A percentile compares a stretch with the other conserved stretches of the same genome.
These are phyloP conservation scores for Alces alces DNA, from an alignment of 2,113 vertebrate species.

Conservation along the genomic window DNA sequence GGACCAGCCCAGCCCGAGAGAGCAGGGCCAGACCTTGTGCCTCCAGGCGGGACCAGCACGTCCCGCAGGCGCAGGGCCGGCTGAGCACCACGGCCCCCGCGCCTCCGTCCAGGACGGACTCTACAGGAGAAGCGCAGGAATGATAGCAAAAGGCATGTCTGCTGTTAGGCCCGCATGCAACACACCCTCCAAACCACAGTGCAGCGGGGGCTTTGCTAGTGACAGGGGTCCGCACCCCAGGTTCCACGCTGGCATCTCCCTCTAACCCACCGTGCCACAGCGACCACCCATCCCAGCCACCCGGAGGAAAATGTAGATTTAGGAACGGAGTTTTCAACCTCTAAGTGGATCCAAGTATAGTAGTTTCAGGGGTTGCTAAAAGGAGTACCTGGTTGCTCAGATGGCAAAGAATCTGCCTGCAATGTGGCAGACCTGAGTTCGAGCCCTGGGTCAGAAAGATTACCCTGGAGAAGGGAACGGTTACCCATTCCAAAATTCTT, in stretches of 20 bases:
- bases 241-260: fast-evolving
- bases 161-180: fast-evolving
- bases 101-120: fast-evolving
- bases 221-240: neutral
- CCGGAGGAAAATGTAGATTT: fast-evolving
- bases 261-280: fast-evolving
- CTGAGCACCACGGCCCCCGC: fast-evolving
- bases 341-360: neutral
- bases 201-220: fast-evolving
- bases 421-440: neutral
- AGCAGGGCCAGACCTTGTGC: fast-evolving
- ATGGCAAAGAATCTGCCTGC: neutral
- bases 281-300: too few relatives aligned
- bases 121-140: neutral
- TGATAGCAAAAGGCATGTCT: fast-evolving
- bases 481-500: neutral
- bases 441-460: neutral
- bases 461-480: neutral
- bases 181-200: neutral
- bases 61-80: fast-evolving
- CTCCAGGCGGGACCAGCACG: neutral
- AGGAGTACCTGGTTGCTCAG: neutral
- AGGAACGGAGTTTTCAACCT: neutral
- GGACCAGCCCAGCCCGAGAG: neutral
- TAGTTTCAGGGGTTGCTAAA: too few relatives aligned